Evolutionary conservation across 1,140 invertebrate genomes (phyloP).

Genomic region (Leucophenga varia): DNA sequence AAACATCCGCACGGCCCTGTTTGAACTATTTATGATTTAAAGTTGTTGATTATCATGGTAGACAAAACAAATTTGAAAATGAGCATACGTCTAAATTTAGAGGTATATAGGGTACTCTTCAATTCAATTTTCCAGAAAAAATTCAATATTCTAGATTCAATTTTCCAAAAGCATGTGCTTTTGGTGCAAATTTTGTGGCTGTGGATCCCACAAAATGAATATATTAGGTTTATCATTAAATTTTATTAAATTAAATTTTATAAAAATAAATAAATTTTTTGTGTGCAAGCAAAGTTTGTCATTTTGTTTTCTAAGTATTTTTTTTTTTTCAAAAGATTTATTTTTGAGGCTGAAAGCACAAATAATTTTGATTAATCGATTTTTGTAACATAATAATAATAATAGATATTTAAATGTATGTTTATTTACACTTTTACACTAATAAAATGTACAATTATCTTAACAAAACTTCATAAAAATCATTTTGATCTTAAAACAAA

Average conservation of each 20-base stretch:
- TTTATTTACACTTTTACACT: slow-evolving; percentile 49
- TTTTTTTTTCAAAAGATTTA: slow-evolving; percentile 23
- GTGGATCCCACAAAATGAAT: too few relatives aligned
- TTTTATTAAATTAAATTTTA: slow-evolving; percentile 12
- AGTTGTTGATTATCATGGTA: too few relatives aligned
- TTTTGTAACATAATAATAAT: slow-evolving; percentile 25
- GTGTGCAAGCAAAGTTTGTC: slow-evolving; percentile 6
- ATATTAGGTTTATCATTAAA: slow-evolving; percentile 12
- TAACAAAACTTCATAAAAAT: slow-evolving; percentile 38
- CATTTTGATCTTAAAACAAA: slow-evolving; percentile 31
- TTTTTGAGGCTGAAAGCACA: slow-evolving; percentile 48
- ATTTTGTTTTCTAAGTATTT: slow-evolving; percentile 3
- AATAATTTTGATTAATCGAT: slow-evolving; percentile 42
- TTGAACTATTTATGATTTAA: too few relatives aligned
- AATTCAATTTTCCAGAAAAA: too few relatives aligned
- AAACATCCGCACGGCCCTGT: too few relatives aligned
- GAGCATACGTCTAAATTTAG: too few relatives aligned
- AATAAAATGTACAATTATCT: slow-evolving; percentile 51
- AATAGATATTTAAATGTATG: slow-evolving; percentile 35
- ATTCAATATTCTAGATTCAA: too few relatives aligned
- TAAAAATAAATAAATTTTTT: slow-evolving; percentile 21
- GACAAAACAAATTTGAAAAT: too few relatives aligned
- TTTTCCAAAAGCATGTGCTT: too few relatives aligned
- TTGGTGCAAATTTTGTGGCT: too few relatives aligned
- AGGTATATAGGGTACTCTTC: too few relatives aligned